Base-by-base conservation (phyloP, 1,140 invertebrate genomes). In the Orchestia grillus region DNA sequence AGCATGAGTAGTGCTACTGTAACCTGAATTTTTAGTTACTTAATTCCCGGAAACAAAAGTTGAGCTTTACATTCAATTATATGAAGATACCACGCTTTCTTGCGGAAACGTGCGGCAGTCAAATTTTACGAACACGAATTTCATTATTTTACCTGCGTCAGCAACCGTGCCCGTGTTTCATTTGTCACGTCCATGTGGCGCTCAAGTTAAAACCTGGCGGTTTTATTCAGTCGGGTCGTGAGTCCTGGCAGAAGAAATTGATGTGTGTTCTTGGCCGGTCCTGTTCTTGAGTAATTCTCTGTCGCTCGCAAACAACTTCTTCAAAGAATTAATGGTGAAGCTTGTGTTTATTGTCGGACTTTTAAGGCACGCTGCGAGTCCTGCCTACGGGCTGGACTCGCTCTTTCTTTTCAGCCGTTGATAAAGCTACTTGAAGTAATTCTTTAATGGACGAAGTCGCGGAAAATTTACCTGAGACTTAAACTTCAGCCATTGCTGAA, bases 231-330 rank as follows among this genome's bases (percentile, higher is more conserved):
- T 94, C 41, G 43, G 44, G 92, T 45, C 44, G 92, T 44, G 43
- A n/a, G 92, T 47, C 44, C 92, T 1, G 62, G 62, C 62, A 77
- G 43, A 94, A 45, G 92, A 94, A 94, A 94, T 45, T 94, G 90
- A 92, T 92, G 92, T 94, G 92, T 42, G 11, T 94, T 44, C 44
- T 94, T 44, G 6, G 44, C 44, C 44, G 19, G 92, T 45, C 43
- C 19, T 45, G 16, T 47, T 94, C 92, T 45, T 45, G 43, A 45
- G 43, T 94, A 94, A 44, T 45, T 94, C 44, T 94, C 92, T 47
- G 92, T 94, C 92, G 92, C 44, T 94, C 44, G 92, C 92, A 94
- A 92, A 92, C 90, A 94, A 94, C 92, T 94, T 94, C 44, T 94
- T 94, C 92, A 19, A 15, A 94, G 92, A 94, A 94, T 94, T 94